Evolutionary conservation across 1,140 invertebrate genomes (phyloP).

Genomic region (Doryteuthis pealeii): DNA sequence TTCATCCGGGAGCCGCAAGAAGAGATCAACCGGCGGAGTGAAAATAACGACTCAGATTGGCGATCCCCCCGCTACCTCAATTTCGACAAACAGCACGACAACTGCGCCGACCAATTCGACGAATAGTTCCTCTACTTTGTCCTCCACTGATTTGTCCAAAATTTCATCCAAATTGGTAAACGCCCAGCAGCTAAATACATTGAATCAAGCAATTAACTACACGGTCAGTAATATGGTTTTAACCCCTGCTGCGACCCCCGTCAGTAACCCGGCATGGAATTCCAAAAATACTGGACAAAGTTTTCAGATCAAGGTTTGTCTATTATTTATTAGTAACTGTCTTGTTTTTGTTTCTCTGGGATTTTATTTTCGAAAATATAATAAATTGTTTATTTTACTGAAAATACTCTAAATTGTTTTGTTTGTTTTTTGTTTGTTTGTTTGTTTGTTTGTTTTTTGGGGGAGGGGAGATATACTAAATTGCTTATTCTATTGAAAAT

Average conservation of each 20-base stretch:
- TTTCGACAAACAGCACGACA: not conserved
- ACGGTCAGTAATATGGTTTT: slow-evolving; percentile 25
- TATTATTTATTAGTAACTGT: too few relatives aligned
- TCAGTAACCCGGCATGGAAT: not conserved
- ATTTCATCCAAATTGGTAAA: slow-evolving; percentile 43
- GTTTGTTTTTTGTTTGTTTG: too few relatives aligned
- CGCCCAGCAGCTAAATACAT: slow-evolving; percentile 29
- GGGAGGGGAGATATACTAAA: too few relatives aligned
- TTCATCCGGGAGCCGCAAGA: slow-evolving; percentile 26
- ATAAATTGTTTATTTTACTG: too few relatives aligned
- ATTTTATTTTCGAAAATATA: too few relatives aligned
- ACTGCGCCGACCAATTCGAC: slow-evolving; percentile 16
- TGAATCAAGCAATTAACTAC: slow-evolving; percentile 29
- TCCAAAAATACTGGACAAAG: too few relatives aligned
- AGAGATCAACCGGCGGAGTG: slow-evolving; percentile 21
- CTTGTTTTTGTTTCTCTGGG: too few relatives aligned
- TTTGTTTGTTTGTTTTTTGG: too few relatives aligned
- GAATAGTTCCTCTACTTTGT: slow-evolving; percentile 17
- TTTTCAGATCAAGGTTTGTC: too few relatives aligned
- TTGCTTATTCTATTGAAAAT: too few relatives aligned
- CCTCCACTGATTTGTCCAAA: slow-evolving; percentile 9
- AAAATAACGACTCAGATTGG: slow-evolving; percentile 39
- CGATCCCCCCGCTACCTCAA: slow-evolving; percentile 26
- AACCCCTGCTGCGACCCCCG: slow-evolving; percentile 22
- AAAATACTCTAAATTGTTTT: too few relatives aligned